Evolutionary conservation across 1,140 invertebrate species (phyloP).

Genomic region (Euglossa dilemma): DNA sequence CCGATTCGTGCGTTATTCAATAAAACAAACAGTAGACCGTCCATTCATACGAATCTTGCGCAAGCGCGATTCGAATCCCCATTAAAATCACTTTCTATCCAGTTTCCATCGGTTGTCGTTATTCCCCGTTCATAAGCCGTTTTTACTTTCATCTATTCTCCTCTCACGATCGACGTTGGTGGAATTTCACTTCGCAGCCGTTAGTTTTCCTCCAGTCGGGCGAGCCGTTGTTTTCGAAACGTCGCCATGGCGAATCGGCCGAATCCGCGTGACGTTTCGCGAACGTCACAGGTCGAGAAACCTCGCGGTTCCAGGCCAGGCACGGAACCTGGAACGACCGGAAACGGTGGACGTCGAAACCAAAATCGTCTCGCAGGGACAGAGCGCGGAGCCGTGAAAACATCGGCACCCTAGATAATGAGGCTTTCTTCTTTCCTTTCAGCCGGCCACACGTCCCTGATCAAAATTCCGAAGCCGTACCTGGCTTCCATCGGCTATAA

Average conservation of each 20-base stretch:
- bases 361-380: constrained; percentile 55
- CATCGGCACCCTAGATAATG: constrained; percentile 78
- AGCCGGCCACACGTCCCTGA: constrained; percentile 74
- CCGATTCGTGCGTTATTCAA: background rate
- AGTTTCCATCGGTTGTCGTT: constrained; percentile 6
- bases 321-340: constrained; percentile 41
- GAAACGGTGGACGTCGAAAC: constrained; percentile 54
- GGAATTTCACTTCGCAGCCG: constrained; percentile 28
- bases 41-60: background rate
- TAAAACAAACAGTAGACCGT: background rate
- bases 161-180: constrained; percentile 30
- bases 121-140: constrained; percentile 2
- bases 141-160: constrained; percentile 52
- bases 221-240: background rate
- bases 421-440: constrained; percentile 78
- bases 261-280: background rate
- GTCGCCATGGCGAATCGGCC: background rate
- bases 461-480: constrained; percentile 77
- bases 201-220: background rate
- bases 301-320: background rate
- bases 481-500: constrained; percentile 77
- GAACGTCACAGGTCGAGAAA: background rate
- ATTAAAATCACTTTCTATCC: constrained; percentile 31
- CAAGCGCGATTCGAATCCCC: background rate
- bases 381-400: constrained; percentile 52